Percentiles rank a stretch among this genome's conserved stretches.
Evolutionary conservation across 1,140 invertebrate genomes (phyloP).

Genomic region (Caenorhabditis briggsae): DNA sequence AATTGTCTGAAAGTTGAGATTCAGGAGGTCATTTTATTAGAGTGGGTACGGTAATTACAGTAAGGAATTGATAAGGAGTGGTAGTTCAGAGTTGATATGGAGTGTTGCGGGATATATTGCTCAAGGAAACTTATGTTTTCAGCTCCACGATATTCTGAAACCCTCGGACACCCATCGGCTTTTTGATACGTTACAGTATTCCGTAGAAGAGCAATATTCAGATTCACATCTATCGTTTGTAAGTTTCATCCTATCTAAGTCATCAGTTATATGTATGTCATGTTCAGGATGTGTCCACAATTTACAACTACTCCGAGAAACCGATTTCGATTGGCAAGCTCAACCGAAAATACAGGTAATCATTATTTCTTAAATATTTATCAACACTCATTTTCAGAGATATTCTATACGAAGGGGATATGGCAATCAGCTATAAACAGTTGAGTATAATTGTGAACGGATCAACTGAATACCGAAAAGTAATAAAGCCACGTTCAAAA

Average conservation of each 20-base stretch:
- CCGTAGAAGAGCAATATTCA: slow-evolving; percentile 38
- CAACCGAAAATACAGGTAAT: slow-evolving; percentile 22
- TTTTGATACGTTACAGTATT: slow-evolving; percentile 34
- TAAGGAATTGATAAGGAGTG: no score
- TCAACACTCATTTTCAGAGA: background rate
- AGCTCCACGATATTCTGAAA: slow-evolving; percentile 32
- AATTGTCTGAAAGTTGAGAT: no score
- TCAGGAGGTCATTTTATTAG: no score
- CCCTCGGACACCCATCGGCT: slow-evolving; percentile 28
- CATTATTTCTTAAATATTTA: background rate
- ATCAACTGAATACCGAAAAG: slow-evolving; percentile 34
- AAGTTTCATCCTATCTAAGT: background rate
- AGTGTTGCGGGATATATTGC: no score
- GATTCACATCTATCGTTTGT: slow-evolving; percentile 2
- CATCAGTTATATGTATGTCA: no score
- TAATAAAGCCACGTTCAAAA: background rate
- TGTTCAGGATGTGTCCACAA: slow-evolving; percentile 42
- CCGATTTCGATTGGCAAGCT: slow-evolving; percentile 23
- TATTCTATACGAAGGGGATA: slow-evolving; percentile 33
- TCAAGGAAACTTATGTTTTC: background rate
- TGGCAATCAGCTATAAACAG: slow-evolving; percentile 46
- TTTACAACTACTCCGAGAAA: slow-evolving; percentile 18
- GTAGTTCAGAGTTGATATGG: no score
- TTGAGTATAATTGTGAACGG: slow-evolving; percentile 39
- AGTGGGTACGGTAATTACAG: no score